Base-by-base conservation (phyloP, 2,888 invertebrate species). In the Mythimna lalbum region DNA sequence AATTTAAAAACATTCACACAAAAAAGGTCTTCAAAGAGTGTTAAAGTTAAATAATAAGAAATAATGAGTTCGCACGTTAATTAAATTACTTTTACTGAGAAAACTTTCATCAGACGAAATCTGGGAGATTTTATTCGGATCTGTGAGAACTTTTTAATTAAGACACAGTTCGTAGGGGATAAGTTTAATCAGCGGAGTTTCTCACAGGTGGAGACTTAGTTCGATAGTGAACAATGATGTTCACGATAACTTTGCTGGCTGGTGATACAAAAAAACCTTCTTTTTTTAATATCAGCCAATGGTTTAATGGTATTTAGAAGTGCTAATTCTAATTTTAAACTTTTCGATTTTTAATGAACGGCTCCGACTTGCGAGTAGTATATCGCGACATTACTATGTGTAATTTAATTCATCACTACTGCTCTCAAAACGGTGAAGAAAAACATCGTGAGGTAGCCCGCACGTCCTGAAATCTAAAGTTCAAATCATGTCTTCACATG, bases 101-200 rank as follows among this genome's bases (percentile, higher is more conserved):
- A 43, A 86, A 86, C 70, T 87, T 88, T 75, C 73, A 80, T 85
- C 82, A 79, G 78, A 81, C 81, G 76, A 83, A 78, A 85, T 85
- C 81, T 74, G 59, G 60, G 50, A 79, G 82, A 84, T 86, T 88
- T 86, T 86, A 83, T 86, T 85, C 78, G 70, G 68, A 87, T 88
- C 62, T 61, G 57, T 55, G 62, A 60, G 65, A 90, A 90, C 87
- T 90, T 90, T 88, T 84, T 89, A 90, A 90, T 89, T 89, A 86
- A 83, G 76, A 77, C 63, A 73, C 71, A 49, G 73, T 56, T 57
- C 59, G 71, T 66, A 60, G 36, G 31, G 53, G 43, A 68, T 75
- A 82, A 85, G 70, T 84, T 82, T 73, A 56, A 75, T 73, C 61
- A 72, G 72, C 14, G 14, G 66, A 84, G 63, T 71, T 71, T 63